phyloP scores from a whole-genome alignment of 2,888 invertebrate species.

The Tanypteryx hageni region DNA sequence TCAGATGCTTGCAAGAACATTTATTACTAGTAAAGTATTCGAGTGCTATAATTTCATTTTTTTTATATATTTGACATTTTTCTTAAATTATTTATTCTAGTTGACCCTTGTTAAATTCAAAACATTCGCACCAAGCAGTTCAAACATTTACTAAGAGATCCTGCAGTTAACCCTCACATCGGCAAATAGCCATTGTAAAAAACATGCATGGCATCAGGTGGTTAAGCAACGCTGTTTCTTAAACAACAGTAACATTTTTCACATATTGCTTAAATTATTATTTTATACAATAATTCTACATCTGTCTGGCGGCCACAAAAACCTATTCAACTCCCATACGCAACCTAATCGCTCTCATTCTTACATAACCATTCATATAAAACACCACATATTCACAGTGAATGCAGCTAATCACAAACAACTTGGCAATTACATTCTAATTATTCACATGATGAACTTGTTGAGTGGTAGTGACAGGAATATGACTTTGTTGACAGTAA shows the following conservation, averaged over 20 bases:
- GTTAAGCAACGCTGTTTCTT: not conserved
- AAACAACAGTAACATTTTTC: not conserved
- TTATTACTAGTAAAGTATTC: too few relatives aligned
- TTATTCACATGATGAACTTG: not conserved
- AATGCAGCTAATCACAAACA: not conserved
- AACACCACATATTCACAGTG: not conserved
- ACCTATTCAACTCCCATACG: not conserved
- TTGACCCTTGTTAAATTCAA: not conserved
- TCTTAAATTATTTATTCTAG: too few relatives aligned
- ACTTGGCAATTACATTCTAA: too few relatives aligned
- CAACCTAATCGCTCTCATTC: not conserved
- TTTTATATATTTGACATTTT: not conserved
- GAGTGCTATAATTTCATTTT: not conserved
- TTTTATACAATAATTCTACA: not conserved
- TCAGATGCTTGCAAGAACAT: too few relatives aligned
- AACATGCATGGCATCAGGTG: not conserved
- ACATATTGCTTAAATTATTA: not conserved
- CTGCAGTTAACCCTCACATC: not conserved
- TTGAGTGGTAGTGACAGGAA: not conserved
- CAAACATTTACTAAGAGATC: not conserved
- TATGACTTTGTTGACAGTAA: not conserved
- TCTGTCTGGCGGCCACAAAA: conserved; percentile 4
- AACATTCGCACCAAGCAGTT: not conserved
- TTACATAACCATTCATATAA: not conserved
- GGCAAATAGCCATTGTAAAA: too few relatives aligned